Percentiles rank a stretch among this genome's conserved stretches.
phyloP scores from a whole-genome alignment of 2,113 vertebrate genomes.

The Sorex fumeus region DNA sequence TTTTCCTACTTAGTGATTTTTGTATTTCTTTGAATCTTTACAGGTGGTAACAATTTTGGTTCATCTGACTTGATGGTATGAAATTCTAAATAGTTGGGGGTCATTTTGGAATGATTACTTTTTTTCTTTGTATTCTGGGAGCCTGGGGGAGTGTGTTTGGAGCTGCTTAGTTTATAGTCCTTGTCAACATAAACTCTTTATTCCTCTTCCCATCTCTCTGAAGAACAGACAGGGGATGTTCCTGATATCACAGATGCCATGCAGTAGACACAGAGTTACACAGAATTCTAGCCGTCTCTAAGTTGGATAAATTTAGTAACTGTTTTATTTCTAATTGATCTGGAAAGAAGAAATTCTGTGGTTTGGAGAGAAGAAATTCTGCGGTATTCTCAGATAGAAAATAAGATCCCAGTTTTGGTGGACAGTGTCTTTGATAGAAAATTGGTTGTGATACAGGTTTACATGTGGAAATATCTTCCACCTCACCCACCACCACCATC shows the following conservation, averaged over 20 bases:
- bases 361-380: neutral
- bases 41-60: constrained; percentile 86
- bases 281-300: constrained; percentile 54
- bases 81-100: constrained; percentile 85
- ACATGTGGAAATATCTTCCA: constrained; percentile 73
- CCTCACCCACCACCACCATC: constrained; percentile 59
- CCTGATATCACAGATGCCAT: constrained; percentile 64
- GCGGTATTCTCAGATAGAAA: constrained; percentile 68
- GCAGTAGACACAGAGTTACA: constrained; percentile 49
- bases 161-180: constrained; percentile 81
- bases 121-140: constrained; percentile 82
- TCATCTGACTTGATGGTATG: constrained; percentile 86
- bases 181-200: constrained; percentile 78
- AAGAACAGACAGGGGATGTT: constrained; percentile 64
- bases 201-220: constrained; percentile 75
- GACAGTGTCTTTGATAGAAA: constrained; percentile 61
- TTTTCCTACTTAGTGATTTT: constrained; percentile 66
- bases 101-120: constrained; percentile 84
- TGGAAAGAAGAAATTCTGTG: neutral
- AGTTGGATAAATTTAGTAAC: constrained; percentile 54
- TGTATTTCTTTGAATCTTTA: constrained; percentile 83
- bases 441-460: constrained; percentile 62
- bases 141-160: constrained; percentile 78
- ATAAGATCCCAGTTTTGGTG: constrained; percentile 51
- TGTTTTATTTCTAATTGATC: constrained; percentile 53